Percentiles rank a stretch among this genome's conserved stretches.
Conservation (phyloP, 1,140 invertebrate species). For the Drosophila parvula region DNA sequence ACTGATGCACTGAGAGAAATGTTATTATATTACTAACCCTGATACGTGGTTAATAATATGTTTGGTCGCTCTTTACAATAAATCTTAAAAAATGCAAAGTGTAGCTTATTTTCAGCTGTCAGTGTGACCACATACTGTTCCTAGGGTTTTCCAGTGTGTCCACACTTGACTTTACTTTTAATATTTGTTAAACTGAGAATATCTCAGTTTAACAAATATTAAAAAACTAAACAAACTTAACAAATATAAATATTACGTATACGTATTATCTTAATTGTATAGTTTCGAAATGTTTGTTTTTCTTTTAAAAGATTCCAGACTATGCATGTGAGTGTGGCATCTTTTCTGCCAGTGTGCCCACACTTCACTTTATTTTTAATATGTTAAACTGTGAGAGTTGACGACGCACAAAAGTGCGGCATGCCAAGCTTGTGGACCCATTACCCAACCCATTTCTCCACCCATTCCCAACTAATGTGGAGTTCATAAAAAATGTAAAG, state of each 20-base stretch:
- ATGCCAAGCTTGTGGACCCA: constrained; percentile 73
- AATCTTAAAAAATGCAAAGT: no score
- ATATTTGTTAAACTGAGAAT: no score
- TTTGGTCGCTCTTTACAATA: no score
- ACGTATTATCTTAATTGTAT: not conserved
- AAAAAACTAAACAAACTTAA: no score
- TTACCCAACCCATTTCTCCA: constrained; percentile 26
- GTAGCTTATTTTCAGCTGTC: no score
- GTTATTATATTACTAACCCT: no score
- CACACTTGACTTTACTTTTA: no score
- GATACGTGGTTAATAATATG: no score
- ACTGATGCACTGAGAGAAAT: not conserved
- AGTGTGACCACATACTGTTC: no score
- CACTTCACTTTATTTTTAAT: constrained; percentile 71
- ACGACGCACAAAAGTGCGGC: constrained; percentile 75
- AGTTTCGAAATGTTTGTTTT: not conserved
- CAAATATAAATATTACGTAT: no score
- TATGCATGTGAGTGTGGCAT: not conserved
- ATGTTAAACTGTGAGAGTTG: constrained; percentile 71
- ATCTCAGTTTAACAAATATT: no score
- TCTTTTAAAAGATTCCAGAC: not conserved
- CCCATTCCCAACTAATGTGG: constrained; percentile 15
- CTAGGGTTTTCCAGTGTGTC: no score
- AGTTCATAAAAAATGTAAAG: constrained; percentile 66
- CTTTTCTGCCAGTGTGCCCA: constrained; percentile 30